Base-by-base conservation (phyloP, 2,113 vertebrate genomes). In the Trichomycterus rosablanca region DNA sequence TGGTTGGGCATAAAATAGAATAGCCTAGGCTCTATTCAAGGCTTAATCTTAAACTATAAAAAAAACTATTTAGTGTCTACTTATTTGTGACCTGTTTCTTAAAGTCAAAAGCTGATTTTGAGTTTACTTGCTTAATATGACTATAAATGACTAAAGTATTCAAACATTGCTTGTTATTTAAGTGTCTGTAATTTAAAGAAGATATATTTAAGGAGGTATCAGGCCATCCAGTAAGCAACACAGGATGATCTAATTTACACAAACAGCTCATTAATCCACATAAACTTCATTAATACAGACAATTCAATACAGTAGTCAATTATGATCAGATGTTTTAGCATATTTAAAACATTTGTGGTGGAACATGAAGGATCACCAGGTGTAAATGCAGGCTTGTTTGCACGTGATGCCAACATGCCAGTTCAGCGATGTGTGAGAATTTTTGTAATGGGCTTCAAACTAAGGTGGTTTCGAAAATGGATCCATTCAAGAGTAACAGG, bases 221-320 rank as follows among this genome's bases (percentile, higher is more conserved):
- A 6, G 12, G 53, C 59, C 52, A 55, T 42, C 63, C 72, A n/a
- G 66, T 74, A 74, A 71, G 57, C 81, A 74, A 80, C 71, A 74
- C 76, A 84, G 85, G 88, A 89, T 88, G 83, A 89, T 89, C 87
- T 87, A 89, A 86, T 88, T 82, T 61, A 83, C 79, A 83, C 68
- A 76, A 60, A 82, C 68, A 75, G 77, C 77, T 78, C 73, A 68
- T 68, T 48, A 77, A 67, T 44, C 37, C 44, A 68, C 28, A 59
- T 30, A n/a, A 63, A 16, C 49, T 32, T 34, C n/a, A 53, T 48
- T 43, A 40, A 14, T 26, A 48, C 14, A 50, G 35, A 20, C 11
- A 35, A 57, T 15, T n/a, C 15, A n/a, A 40, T 5, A 40, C n/a
- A 19, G 40, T 11, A 40, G 43, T 18, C 4, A 57, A 2, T 4